These are phyloP conservation scores for Malthinus seriepunctatus DNA, from an alignment of 2,888 invertebrate species.

Conservation along the genomic window DNA sequence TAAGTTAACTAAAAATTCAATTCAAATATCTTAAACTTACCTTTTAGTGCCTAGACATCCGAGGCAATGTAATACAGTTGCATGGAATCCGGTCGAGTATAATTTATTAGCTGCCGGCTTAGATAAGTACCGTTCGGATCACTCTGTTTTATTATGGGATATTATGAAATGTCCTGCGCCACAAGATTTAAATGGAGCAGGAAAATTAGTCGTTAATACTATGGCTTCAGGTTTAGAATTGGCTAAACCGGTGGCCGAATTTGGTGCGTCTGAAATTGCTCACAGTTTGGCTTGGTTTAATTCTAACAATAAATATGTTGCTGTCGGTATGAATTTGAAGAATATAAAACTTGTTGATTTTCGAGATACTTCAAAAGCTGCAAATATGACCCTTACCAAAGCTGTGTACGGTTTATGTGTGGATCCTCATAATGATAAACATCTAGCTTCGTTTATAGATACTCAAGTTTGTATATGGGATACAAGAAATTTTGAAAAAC, in stretches of 20 bases:
- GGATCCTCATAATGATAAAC: constrained; percentile 76
- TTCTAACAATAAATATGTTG: constrained; percentile 72
- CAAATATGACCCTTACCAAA: constrained; percentile 72
- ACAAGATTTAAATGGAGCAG: constrained; percentile 39
- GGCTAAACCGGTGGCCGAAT: constrained; percentile 69
- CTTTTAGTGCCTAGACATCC: constrained; percentile 78
- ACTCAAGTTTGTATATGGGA: constrained; percentile 88
- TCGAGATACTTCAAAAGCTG: constrained; percentile 75
- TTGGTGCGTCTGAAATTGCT: constrained; percentile 82
- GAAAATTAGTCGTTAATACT: constrained; percentile 45
- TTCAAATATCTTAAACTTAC: not conserved
- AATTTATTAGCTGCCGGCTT: constrained; percentile 85
- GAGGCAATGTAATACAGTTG: constrained; percentile 82
- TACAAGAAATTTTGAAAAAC: constrained; percentile 81
- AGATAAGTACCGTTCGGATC: constrained; percentile 88
- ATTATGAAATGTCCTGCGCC: constrained; percentile 59
- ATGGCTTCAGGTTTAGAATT: constrained; percentile 57
- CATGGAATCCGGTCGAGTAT: constrained; percentile 84
- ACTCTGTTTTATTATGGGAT: constrained; percentile 90
- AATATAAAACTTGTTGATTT: constrained; percentile 87
- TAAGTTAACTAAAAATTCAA: constrained; percentile 43
- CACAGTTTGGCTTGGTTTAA: constrained; percentile 86
- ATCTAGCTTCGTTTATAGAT: constrained; percentile 84
- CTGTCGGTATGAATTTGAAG: constrained; percentile 90
- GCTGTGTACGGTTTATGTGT: constrained; percentile 82